Conservation (phyloP, 2,888 invertebrate genomes). For the Ophion ventricosus region DNA sequence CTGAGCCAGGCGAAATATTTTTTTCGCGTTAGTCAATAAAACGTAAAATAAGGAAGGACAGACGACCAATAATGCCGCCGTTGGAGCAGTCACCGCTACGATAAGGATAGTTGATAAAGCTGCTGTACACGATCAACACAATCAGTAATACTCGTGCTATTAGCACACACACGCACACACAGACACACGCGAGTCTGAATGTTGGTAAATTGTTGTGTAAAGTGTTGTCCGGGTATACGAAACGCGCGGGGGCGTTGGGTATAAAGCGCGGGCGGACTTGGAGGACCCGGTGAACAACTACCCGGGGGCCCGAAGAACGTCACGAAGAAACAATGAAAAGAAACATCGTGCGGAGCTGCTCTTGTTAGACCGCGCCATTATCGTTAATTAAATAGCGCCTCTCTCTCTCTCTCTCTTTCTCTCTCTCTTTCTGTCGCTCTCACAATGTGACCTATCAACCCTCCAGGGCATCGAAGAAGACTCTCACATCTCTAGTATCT, state of each 20-base stretch:
- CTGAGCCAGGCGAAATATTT: no score
- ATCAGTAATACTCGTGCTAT: not conserved
- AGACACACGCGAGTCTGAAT: not conserved
- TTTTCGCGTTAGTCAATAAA: no score
- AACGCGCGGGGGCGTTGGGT: not conserved
- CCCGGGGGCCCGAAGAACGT: conserved; percentile 64
- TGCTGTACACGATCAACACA: no score
- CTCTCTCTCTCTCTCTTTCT: conserved; percentile 32
- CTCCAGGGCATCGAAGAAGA: conserved; percentile 29
- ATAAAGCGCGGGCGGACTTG: conserved; percentile 17
- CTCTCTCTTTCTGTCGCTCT: conserved; percentile 16
- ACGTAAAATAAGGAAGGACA: no score
- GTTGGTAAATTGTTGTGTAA: conserved; percentile 20
- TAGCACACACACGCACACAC: not conserved
- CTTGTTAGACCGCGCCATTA: conserved; percentile 76
- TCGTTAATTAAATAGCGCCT: conserved; percentile 78
- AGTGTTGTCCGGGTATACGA: not conserved
- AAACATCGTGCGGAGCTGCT: conserved; percentile 69
- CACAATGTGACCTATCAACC: conserved; percentile 19
- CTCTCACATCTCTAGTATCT: not conserved
- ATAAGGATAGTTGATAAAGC: no score
- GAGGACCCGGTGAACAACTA: conserved; percentile 35
- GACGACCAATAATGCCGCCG: no score
- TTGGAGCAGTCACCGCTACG: no score
- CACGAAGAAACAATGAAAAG: conserved; percentile 77